Evolutionary conservation across 2,888 invertebrate genomes (phyloP), one percentile per base, ranked within the genome.

Genomic region (Caenorhabditis drosophilae): DNA sequence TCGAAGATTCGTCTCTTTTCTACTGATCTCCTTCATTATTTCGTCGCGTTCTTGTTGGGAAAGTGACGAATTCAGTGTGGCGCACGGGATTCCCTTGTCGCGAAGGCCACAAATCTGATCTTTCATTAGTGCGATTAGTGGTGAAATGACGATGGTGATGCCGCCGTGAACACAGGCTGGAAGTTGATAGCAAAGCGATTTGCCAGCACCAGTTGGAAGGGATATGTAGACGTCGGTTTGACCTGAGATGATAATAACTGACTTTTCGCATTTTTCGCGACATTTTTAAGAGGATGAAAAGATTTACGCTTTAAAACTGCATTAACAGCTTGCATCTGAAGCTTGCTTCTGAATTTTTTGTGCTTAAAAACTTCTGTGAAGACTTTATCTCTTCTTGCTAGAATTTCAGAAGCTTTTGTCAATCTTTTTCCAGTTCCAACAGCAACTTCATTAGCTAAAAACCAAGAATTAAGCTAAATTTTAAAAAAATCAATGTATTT

Each of bases 191-290:
- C 96, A 96, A 20, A 98, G 86, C 0, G 96, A 97, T 86, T 98
- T 98, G 36, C 98, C 98, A 35, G 86, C 85, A 34, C 98, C 98
- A 4, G 98, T 99, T 1, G 98, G 98, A 94, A 98, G 95, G 69
- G 92, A 94, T 12, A 98, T 90, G 84, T 91, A 93, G 0, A 95
- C 91, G 89, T 98, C 97, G 78, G 89, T 88, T 76, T 90, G 75
- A 4, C 85, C 86, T 86, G 75, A 44, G 7, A 40, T 31, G n/a
- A n/a, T n/a, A n/a, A n/a, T n/a, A n/a, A n/a, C n/a, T n/a, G n/a
- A n/a, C n/a, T n/a, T n/a, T n/a, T n/a, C n/a, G n/a, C n/a, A n/a
- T n/a, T n/a, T n/a, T n/a, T n/a, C n/a, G n/a, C n/a, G n/a, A n/a
- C n/a, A n/a, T n/a, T n/a, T n/a, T n/a, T n/a, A n/a, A 35, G 16